Conservation (phyloP, 2,888 invertebrate species). For the Phytoseiulus persimilis region DNA sequence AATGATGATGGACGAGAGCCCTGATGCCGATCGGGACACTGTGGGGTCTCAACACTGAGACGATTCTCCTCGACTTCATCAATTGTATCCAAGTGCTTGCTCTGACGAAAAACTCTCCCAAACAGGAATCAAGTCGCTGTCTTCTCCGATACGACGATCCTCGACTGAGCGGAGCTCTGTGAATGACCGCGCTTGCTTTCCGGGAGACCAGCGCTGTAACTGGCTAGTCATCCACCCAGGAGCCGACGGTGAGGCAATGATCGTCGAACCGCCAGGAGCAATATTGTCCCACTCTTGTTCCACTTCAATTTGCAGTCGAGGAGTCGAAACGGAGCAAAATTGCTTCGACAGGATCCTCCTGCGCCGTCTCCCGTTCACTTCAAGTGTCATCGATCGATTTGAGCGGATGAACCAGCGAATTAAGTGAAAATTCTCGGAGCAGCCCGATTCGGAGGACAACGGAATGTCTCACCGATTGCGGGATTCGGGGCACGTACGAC, state of each 20-base stretch:
- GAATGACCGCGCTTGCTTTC: background rate
- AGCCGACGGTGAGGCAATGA: background rate
- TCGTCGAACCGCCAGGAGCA: background rate
- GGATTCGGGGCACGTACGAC: background rate
- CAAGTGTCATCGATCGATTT: background rate
- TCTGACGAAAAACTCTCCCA: background rate
- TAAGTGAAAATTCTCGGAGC: background rate
- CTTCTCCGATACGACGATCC: background rate
- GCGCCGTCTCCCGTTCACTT: background rate
- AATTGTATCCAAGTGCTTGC: background rate
- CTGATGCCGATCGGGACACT: too few species aligned
- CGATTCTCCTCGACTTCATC: background rate
- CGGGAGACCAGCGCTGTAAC: background rate
- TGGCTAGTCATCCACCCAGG: background rate
- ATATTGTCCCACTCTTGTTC: background rate
- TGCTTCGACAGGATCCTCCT: background rate
- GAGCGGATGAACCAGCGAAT: background rate
- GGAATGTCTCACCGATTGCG: background rate
- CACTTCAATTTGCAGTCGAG: slow-evolving; percentile 5
- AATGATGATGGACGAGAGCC: too few species aligned
- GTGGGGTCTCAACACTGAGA: background rate
- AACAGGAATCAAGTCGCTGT: background rate
- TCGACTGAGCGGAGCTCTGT: background rate
- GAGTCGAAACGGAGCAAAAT: background rate
- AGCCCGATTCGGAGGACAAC: background rate